Base-by-base conservation (phyloP, 2,888 invertebrate species). In the Autographa gamma region DNA sequence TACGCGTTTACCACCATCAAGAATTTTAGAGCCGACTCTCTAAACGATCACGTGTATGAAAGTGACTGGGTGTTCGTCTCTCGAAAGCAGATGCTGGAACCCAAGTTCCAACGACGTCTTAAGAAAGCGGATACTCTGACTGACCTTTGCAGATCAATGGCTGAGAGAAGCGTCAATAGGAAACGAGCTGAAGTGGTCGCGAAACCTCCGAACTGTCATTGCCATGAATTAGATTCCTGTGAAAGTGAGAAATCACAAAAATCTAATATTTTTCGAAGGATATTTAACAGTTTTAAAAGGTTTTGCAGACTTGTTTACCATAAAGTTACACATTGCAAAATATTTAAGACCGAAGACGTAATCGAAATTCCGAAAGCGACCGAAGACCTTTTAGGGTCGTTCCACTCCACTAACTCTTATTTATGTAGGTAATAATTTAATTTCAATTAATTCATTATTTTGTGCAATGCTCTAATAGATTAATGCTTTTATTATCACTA, bases 41-140 rank as follows among this genome's bases (percentile, higher is more conserved):
- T 94, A 16, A 86, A 89, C n/a, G 91, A 92, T 48, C 93, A 90
- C 60, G 92, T 91, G 16, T 85, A 86, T 19, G 92, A 95, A 81
- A 95, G 95, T 73, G 93, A 94, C 59, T 95, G 95, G 95, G 88
- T 95, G 54, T 82, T 95, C 34, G 81, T 95, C 3, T 89, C 90
- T 1, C 86, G 86, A 54, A 88, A 93, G 60, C 88, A 93, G 64
- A 71, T 95, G 1, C 76, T 89, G 54, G 91, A 92, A 54, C 94
- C 95, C 1, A 92, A 80, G 69, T 93, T 94, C 65, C 94, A 93
- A 73, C 85, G 88, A 48, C 87, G 85, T 32, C 81, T 95, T 18
- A 80, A 89, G 14, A 91, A 84, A 60, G 82, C 88, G 6, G 89
- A 92, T 48, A 83, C 87, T 3, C 66, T 95, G 31, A 91, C 91